A percentile compares a stretch with the other conserved stretches of the same genome.
These are phyloP conservation scores for Temnopleurus reevesii DNA, from an alignment of 53 echinoderm and acorn worm species.

Conservation along the genomic window DNA sequence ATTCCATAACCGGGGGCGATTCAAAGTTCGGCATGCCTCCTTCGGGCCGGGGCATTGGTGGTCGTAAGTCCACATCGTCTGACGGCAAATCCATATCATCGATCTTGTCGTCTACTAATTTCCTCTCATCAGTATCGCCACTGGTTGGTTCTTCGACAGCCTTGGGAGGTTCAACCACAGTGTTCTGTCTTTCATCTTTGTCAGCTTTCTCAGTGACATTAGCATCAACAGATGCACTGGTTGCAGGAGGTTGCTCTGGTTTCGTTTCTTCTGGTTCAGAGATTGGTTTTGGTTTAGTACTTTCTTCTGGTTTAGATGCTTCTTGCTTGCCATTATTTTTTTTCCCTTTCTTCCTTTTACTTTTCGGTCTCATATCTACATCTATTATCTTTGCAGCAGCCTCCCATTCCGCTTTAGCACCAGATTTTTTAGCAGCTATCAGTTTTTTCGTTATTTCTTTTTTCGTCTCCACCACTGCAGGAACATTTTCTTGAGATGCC, in stretches of 20 bases:
- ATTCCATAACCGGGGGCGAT: not conserved
- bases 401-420: slow-evolving; percentile 28
- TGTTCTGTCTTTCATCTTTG: slow-evolving; percentile 6
- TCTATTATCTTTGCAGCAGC: not conserved
- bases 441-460: not conserved
- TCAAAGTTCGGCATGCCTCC: not conserved
- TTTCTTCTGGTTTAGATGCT: not conserved
- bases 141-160: not conserved
- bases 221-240: not conserved
- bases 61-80: slow-evolving; percentile 42
- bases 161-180: not conserved
- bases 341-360: not conserved
- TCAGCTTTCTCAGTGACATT: not conserved
- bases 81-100: slow-evolving; percentile 30
- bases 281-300: not conserved
- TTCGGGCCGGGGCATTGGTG: not conserved
- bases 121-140: slow-evolving; percentile 40
- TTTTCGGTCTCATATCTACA: slow-evolving; percentile 41
- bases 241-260: not conserved
- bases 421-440: not conserved
- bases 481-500: not conserved
- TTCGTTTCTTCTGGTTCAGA: not conserved
- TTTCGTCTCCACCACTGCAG: not conserved
- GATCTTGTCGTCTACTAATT: not conserved
- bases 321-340: not conserved